A percentile compares a stretch with the other conserved stretches of the same genome.
These are phyloP conservation scores for Cryptus armator DNA, from an alignment of 2,888 invertebrate species.

Conservation along the genomic window DNA sequence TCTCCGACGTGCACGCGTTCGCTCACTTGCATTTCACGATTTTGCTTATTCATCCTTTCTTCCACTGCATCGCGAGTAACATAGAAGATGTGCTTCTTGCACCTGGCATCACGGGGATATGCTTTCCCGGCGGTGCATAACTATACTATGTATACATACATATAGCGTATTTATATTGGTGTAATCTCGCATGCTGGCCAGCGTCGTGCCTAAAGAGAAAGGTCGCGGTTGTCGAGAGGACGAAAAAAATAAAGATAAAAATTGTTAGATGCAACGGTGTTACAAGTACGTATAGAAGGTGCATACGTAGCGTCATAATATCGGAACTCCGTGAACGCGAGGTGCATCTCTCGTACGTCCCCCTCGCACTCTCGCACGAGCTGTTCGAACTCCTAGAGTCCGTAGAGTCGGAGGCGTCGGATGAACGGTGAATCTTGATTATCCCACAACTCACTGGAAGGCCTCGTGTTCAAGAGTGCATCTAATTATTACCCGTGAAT, in stretches of 20 bases:
- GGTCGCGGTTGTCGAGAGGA: constrained; percentile 51
- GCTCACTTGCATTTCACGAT: constrained; percentile 37
- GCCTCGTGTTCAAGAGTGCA: constrained; percentile 42
- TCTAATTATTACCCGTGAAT: constrained; percentile 69
- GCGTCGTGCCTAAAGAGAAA: constrained; percentile 67
- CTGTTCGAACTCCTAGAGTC: constrained; percentile 18
- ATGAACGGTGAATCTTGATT: constrained; percentile 73
- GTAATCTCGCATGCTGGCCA: constrained; percentile 37
- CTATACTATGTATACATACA: neutral
- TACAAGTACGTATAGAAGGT: constrained; percentile 47
- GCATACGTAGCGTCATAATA: constrained; percentile 64
- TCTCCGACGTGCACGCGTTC: constrained; percentile 46
- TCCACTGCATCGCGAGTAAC: neutral
- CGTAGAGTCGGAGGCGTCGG: constrained; percentile 47
- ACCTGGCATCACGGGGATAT: constrained; percentile 55
- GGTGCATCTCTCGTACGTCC: constrained; percentile 5
- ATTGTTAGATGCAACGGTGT: constrained; percentile 47
- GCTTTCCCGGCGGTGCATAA: constrained; percentile 11
- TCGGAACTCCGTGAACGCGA: constrained; percentile 56
- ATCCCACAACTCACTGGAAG: constrained; percentile 66
- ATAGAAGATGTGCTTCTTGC: constrained; percentile 51
- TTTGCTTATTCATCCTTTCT: constrained; percentile 57
- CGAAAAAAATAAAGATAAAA: constrained; percentile 29
- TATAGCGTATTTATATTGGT: constrained; percentile 32
- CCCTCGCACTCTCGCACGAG: neutral